phyloP scores from a whole-genome alignment of 2,797 vertebrate genomes.

The Falco concolor region DNA sequence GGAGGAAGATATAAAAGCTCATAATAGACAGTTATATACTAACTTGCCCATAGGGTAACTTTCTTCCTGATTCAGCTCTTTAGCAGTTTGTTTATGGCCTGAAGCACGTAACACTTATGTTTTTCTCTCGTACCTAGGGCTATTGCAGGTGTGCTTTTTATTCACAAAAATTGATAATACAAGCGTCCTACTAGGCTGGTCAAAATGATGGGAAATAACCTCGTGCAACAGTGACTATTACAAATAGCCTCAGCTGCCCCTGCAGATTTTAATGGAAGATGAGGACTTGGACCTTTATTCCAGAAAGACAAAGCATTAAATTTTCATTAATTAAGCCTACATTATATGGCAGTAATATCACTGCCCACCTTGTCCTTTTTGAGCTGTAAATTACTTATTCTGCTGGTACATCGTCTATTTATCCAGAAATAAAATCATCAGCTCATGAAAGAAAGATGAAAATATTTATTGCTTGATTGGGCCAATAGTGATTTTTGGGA shows the following conservation, averaged over 20 bases:
- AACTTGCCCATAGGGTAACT: neutral
- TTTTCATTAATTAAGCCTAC: neutral
- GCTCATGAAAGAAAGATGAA: neutral
- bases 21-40: neutral
- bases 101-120: neutral
- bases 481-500: neutral
- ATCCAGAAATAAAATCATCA: neutral
- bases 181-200: neutral
- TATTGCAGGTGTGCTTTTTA: neutral
- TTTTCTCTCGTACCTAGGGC: neutral
- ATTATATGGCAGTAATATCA: neutral
- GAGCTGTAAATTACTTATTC: neutral
- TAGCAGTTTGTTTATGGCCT: neutral
- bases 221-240: neutral
- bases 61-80: neutral
- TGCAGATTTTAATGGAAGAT: neutral
- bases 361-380: neutral
- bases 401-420: neutral
- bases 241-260: neutral
- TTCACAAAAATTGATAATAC: neutral
- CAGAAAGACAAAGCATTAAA: neutral
- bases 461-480: neutral
- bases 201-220: neutral
- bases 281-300: neutral
- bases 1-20: conserved; percentile 12